Base-by-base conservation (phyloP, 2,113 vertebrate species). In the Hiodon tergisus region DNA sequence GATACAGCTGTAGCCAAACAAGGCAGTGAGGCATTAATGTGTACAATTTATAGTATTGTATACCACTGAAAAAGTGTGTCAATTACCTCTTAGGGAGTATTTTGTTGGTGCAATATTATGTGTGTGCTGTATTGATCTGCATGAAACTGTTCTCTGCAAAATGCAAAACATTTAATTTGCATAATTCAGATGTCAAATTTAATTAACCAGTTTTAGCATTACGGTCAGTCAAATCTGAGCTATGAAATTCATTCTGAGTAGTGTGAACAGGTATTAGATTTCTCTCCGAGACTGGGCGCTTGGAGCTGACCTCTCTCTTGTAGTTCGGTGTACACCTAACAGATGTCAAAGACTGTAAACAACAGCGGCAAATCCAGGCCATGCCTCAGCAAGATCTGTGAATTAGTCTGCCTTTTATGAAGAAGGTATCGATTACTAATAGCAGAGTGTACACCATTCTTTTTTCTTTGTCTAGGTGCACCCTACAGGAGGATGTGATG, bases 401-500 rank as follows among this genome's bases (percentile, higher is more conserved):
- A 31, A 31, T 31, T 0, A 31, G 31, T 31, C 31, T 31, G 31
- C 31, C 31, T 31, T 1, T 31, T 31, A 31, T 31, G 31, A 31
- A 31, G 31, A 31, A 31, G 31, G 31, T 31, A 31, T 31, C 59
- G 66, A 74, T 74, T 68, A 77, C 78, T 69, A 51, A 69, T 31
- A 54, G 60, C 3, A 76, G 52, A 65, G 77, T 80, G 76, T 54
- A 63, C 53, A 16, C 17, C 47, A 59, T 55, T 78, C 73, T 57
- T 51, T 31, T 31, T 55, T 78, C 74, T 60, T 53, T 48, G 59
- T 50, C 54, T 73, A 13, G 74, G 80, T 55, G n/a, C 65, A 51
- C 31, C 81, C 80, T 78, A 76, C 75, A 81, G 78, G 70, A 74
- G 75, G 69, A 17, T 54, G 46, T 88, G 84, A 88, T 83, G 68